A percentile compares a stretch with the other conserved stretches of the same genome.
Evolutionary conservation across 2,113 vertebrate genomes (phyloP).

Genomic region (Rhegmatorhina hoffmannsi): DNA sequence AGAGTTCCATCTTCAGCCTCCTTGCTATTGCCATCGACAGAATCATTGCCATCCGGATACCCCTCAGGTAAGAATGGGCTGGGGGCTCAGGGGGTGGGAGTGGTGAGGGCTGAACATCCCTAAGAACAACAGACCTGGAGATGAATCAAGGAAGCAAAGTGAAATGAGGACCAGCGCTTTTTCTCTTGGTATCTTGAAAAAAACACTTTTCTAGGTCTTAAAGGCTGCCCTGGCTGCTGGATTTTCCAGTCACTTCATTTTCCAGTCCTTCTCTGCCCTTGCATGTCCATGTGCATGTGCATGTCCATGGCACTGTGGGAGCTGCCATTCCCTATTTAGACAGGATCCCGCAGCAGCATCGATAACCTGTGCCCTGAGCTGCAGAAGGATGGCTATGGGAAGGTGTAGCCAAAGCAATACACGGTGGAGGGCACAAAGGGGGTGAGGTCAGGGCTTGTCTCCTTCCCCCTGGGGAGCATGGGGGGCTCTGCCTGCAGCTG

Average conservation of each 20-base stretch:
- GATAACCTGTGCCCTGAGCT: background rate
- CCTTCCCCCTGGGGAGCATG: background rate
- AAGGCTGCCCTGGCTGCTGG: background rate
- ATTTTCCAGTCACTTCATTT: background rate
- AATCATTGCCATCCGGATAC: slow-evolving; percentile 93
- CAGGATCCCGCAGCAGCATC: background rate
- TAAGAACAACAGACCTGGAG: background rate
- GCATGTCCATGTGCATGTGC: no score
- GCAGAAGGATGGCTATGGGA: background rate
- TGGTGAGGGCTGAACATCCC: background rate
- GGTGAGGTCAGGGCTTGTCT: background rate
- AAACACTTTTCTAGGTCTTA: background rate
- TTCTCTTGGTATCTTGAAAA: background rate
- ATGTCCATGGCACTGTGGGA: background rate
- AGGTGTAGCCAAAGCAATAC: background rate
- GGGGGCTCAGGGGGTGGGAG: background rate
- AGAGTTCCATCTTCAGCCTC: slow-evolving; percentile 98
- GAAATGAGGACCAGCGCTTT: background rate
- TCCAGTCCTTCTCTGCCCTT: background rate
- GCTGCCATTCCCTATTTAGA: background rate
- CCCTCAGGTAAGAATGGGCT: slow-evolving; percentile 83
- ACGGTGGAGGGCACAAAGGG: background rate
- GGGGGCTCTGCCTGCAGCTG: background rate
- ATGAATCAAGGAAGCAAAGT: background rate
- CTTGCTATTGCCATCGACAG: slow-evolving; percentile 95